These are phyloP conservation scores for Nipponia nippon DNA, from an alignment of 2,113 vertebrate genomes.

Conservation along the genomic window DNA sequence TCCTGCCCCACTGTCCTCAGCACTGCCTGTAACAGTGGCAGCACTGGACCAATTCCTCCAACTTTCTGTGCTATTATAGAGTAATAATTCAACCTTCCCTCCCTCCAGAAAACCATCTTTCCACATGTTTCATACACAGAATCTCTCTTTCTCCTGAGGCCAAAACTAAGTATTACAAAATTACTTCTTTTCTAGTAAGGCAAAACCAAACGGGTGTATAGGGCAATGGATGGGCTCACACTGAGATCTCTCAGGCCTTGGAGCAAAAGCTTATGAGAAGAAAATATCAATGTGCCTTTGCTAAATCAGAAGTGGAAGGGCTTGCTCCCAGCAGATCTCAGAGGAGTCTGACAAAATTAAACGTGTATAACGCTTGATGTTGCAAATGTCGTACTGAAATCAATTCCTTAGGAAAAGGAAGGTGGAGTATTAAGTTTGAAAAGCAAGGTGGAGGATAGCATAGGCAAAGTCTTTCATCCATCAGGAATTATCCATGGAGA, in stretches of 20 bases:
- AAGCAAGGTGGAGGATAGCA: not conserved
- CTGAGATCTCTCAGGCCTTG: not conserved
- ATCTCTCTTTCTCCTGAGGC: not conserved
- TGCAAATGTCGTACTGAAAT: not conserved
- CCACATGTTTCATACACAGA: accelerated
- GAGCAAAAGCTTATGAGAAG: not conserved
- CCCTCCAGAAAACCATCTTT: not conserved
- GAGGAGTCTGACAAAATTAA: not conserved
- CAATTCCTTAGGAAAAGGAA: not conserved
- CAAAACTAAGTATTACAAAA: not conserved
- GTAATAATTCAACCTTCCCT: not conserved
- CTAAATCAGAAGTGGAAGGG: not conserved
- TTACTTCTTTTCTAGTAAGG: not conserved
- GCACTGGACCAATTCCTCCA: not conserved
- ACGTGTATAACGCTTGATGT: accelerated
- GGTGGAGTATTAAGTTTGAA: not conserved
- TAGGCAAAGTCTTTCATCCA: not conserved
- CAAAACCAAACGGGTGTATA: accelerated
- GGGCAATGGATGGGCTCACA: accelerated
- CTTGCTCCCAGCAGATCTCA: not conserved
- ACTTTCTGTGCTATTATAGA: accelerated
- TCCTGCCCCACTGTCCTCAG: not conserved
- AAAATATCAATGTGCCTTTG: not conserved
- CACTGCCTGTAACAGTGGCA: accelerated
- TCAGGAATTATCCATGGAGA: not conserved